Base-by-base conservation (phyloP, 1,140 invertebrate genomes). In the Calycopis cecrops region DNA sequence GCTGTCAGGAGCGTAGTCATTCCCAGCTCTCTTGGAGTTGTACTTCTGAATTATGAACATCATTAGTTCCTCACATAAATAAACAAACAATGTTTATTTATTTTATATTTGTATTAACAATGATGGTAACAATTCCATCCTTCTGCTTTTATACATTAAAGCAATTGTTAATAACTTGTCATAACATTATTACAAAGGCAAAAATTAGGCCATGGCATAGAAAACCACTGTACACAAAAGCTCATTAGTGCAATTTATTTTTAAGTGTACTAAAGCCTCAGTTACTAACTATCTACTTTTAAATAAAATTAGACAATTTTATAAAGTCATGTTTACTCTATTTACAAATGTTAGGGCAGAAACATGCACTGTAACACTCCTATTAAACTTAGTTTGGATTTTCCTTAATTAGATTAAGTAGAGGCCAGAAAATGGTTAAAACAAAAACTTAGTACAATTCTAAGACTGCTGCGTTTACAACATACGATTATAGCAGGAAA, bases 1-100 rank as follows among this genome's bases (percentile, higher is more conserved):
- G 63, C 67, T 76, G 57, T 85, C 81, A 73, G 80, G 67, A 73
- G 72, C 66, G 61, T 91, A 73, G 71, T 90, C 89, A 89, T 87
- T 79, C 80, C 87, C 85, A 88, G 65, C 57, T 73, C 79, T 78
- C 69, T 85, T 85, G 53, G 79, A 78, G 72, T 79, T 82, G 61
- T 85, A 85, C 66, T 85, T 85, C 82, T 85, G 78, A 52, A 71
- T 56, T 55, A 18, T 60, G 62, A 72, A 62, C 52, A 64, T 62
- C 52, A 52, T 11, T 55, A 48, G 48, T 35, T 59, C 18, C 35
- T 59, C 28, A 52, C 28, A 17, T 55, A 21, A 47, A 57, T 48
- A 28, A 48, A 48, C 12, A 52, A 38, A 12, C 9, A 35, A 48
- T 38, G 33, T 33, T 18, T 12, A 40, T 35, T 35, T 14, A 14